Evolutionary conservation across 2,888 invertebrate genomes (phyloP).

Genomic region (Drosophila neotestacea): DNA sequence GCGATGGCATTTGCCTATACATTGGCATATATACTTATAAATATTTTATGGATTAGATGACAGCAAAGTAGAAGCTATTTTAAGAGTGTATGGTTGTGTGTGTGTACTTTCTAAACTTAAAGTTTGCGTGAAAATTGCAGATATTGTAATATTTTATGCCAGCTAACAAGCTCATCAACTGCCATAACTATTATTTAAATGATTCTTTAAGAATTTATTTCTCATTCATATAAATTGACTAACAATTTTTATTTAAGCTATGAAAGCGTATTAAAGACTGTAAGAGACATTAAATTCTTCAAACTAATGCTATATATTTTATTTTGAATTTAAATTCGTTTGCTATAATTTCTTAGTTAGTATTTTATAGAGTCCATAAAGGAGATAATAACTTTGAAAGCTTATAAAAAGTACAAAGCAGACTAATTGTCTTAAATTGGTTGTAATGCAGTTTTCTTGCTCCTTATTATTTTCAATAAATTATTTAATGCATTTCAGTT

Average conservation of each 20-base stretch:
- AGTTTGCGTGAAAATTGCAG: constrained; percentile 36
- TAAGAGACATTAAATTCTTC: not conserved
- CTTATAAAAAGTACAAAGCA: not conserved
- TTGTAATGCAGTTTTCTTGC: not conserved
- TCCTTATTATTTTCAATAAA: not conserved
- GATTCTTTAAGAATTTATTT: constrained; percentile 6
- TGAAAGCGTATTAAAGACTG: not conserved
- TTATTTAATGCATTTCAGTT: not conserved
- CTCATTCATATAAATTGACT: not conserved
- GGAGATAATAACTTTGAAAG: not conserved
- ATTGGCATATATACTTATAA: constrained; percentile 39
- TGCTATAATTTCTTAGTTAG: not conserved
- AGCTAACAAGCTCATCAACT: constrained; percentile 3
- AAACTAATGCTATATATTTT: no score
- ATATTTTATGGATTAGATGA: constrained; percentile 19
- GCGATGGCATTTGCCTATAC: constrained; percentile 43
- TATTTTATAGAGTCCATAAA: not conserved
- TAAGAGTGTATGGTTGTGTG: not conserved
- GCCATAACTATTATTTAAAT: constrained; percentile 9
- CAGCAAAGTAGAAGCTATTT: constrained; percentile 9
- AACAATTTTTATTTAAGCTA: not conserved
- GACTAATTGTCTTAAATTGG: not conserved
- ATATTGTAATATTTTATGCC: constrained; percentile 25
- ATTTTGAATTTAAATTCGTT: not conserved
- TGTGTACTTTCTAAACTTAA: constrained; percentile 43